These are phyloP conservation scores for Silurus meridionalis DNA, from an alignment of 2,113 vertebrate genomes.

Conservation along the genomic window DNA sequence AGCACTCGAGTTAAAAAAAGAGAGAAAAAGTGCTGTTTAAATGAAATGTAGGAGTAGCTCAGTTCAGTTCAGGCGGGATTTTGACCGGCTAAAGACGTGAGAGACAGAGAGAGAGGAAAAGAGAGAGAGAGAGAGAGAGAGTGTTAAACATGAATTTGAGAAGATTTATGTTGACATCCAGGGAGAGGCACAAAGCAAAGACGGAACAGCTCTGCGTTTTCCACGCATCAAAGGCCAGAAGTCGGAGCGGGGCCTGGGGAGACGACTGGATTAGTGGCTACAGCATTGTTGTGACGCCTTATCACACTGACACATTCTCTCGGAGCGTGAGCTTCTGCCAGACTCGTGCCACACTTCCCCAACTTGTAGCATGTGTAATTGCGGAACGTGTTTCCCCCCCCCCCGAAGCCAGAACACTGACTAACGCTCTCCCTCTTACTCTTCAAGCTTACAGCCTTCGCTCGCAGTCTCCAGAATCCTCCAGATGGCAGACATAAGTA, in stretches of 20 bases:
- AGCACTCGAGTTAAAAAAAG: background rate
- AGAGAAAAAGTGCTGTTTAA: background rate
- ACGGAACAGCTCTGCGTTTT: constrained; percentile 41
- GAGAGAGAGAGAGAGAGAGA: background rate
- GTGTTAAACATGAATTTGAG: constrained; percentile 39
- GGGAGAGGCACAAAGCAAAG: constrained; percentile 38
- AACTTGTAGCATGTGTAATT: constrained; percentile 49
- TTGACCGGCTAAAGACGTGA: constrained; percentile 29
- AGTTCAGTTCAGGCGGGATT: constrained; percentile 46
- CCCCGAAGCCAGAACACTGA: constrained; percentile 25
- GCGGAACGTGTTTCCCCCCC: background rate
- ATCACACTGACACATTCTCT: constrained; percentile 58
- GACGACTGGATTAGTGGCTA: constrained; percentile 54
- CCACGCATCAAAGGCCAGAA: constrained; percentile 45
- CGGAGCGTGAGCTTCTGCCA: constrained; percentile 36
- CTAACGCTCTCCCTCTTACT: background rate
- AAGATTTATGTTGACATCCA: constrained; percentile 48
- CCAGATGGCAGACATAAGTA: constrained; percentile 10
- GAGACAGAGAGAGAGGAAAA: background rate
- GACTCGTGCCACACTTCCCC: constrained; percentile 45
- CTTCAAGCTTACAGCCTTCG: constrained; percentile 27
- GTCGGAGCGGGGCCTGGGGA: constrained; percentile 43
- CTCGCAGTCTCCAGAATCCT: constrained; percentile 21
- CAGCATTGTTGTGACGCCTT: constrained; percentile 54
- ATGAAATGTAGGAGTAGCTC: constrained; percentile 18